phyloP scores from a whole-genome alignment of 2,113 vertebrate species.

The Prionailurus bengalensis region DNA sequence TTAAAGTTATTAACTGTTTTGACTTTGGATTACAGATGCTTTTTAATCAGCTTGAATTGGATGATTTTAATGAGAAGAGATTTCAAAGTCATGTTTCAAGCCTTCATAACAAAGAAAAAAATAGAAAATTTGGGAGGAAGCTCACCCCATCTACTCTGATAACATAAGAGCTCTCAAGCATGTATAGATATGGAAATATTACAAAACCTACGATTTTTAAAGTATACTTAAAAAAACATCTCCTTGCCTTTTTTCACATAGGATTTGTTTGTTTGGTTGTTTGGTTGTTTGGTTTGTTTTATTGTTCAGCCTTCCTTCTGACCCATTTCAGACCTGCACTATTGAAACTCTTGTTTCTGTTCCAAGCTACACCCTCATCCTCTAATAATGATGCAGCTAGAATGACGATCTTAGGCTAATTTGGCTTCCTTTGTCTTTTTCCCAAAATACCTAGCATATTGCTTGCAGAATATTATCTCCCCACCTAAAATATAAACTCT shows the following conservation, averaged over 20 bases:
- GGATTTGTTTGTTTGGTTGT: not conserved
- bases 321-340: not conserved
- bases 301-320: not conserved
- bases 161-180: not conserved
- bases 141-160: not conserved
- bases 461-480: not conserved
- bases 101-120: not conserved
- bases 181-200: not conserved
- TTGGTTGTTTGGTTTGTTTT: not conserved
- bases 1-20: conserved; percentile 30
- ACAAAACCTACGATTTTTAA: not conserved
- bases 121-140: not conserved
- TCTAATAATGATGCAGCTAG: not conserved
- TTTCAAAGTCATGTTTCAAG: not conserved
- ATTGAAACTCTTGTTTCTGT: not conserved
- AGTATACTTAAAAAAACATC: not conserved
- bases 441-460: not conserved
- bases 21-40: not conserved
- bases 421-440: not conserved
- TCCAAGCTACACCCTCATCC: not conserved
- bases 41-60: too few relatives aligned
- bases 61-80: not conserved
- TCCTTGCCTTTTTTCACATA: not conserved
- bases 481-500: not conserved
- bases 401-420: not conserved